phyloP scores from a whole-genome alignment of 2,888 invertebrate genomes.

The Chalcosyrphus nemorum region DNA sequence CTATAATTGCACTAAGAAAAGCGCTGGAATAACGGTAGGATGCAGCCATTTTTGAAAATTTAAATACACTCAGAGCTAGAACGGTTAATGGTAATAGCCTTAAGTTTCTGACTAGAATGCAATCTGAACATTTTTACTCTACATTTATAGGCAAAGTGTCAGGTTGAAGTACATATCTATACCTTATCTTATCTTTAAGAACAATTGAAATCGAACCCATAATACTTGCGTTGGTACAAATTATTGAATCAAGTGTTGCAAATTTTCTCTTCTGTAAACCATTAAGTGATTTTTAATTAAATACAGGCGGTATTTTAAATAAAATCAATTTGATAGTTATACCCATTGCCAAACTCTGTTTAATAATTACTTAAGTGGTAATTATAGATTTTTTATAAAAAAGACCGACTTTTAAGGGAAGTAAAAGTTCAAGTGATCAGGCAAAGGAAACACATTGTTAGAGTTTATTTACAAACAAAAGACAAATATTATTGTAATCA shows the following conservation, averaged over 20 bases:
- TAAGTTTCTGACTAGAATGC: not conserved
- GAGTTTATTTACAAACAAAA: not conserved
- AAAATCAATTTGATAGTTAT: not conserved
- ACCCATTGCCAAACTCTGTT: not conserved
- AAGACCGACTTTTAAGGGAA: not conserved
- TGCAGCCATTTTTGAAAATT: not conserved
- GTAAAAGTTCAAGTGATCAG: not conserved
- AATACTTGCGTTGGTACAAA: not conserved
- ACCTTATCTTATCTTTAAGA: constrained; percentile 34
- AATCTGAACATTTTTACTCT: not conserved
- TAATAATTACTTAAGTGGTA: not conserved
- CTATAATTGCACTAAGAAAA: not conserved
- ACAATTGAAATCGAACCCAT: not conserved
- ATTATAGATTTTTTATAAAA: not conserved
- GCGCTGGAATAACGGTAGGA: not conserved
- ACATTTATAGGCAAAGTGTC: constrained; percentile 12
- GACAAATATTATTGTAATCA: not conserved
- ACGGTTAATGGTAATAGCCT: not conserved
- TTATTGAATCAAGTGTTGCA: not conserved
- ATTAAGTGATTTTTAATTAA: not conserved
- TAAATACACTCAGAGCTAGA: not conserved
- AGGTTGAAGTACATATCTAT: not conserved
- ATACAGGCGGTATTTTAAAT: not conserved
- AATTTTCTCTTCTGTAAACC: not conserved
- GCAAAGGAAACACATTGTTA: not conserved